Conservation (phyloP, 2,113 vertebrate genomes). For the Phylloscopus trochilus region DNA sequence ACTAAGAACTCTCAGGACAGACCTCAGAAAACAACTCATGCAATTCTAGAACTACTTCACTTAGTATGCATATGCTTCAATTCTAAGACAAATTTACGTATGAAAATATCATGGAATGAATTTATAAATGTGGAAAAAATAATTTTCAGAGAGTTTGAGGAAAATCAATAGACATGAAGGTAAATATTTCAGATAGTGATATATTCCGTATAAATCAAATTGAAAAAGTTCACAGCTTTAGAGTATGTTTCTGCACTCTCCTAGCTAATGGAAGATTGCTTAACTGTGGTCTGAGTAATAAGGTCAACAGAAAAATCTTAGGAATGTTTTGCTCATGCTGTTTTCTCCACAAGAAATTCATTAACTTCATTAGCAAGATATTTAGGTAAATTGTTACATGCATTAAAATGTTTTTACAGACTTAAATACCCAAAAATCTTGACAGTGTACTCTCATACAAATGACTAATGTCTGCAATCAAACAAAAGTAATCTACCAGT, state of each 20-base stretch:
- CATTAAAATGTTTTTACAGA: neutral
- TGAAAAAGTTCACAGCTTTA: neutral
- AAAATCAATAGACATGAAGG: neutral
- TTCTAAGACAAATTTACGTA: neutral
- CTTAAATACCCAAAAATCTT: neutral
- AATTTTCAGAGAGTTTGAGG: neutral
- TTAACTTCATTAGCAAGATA: neutral
- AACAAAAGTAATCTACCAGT: neutral
- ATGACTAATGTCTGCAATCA: neutral
- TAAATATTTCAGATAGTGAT: neutral
- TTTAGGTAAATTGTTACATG: neutral
- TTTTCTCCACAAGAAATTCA: neutral
- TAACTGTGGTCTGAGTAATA: neutral
- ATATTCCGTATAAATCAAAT: neutral
- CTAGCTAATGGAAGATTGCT: neutral
- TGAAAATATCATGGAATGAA: neutral
- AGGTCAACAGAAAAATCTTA: neutral
- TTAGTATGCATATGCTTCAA: neutral
- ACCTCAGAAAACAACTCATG: fast-evolving
- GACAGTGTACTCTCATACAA: neutral
- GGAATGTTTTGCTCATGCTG: neutral
- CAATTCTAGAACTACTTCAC: neutral
- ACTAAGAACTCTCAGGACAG: neutral
- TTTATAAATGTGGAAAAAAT: neutral
- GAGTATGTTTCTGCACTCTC: neutral